Evolutionary conservation across 1,140 invertebrate species (phyloP), one percentile per base, ranked within the genome.

Genomic region (Mamestra configurata): DNA sequence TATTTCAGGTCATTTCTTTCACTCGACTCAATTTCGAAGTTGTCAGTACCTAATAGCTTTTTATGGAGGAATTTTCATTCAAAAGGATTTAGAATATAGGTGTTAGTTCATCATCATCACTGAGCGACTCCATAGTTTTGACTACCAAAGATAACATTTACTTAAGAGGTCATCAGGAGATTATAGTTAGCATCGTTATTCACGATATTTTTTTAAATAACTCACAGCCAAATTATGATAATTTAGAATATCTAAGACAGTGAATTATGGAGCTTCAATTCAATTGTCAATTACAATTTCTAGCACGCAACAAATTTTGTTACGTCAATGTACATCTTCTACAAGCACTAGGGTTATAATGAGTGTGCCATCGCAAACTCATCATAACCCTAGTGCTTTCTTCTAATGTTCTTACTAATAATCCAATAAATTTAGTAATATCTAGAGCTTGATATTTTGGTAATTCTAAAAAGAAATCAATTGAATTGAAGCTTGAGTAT

Each of bases 171-270:
- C 64, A 68, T 24, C 64, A 10, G 37, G 61, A 40, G 27, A 43
- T 68, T 22, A 18, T 3, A 22, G 22, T 13, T 46, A 4, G 20
- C 13, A 46, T 68, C 18, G 18, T 22, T 43, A 15, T 43, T 6
- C 8, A 68, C 64, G 59, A 59, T 6, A 11, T 59, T 31, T 55
- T 55, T 11, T 35, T 31, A 35, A 43, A 68, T 68, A 22, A 68
- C 20, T 68, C 64, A 68, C 64, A 68, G 64, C 64, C 64, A 46
- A 68, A 68, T 68, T 43, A 8, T 43, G 37, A 35, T 68, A 10
- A 46, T 22, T 68, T 13, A 68, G 64, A 43, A 24, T 66, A 61
- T n/a, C n/a, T n/a, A n/a, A n/a, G n/a, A n/a, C n/a, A n/a, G n/a
- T n/a, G n/a, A 35, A 15, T 64, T 64, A 31, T 8, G 15, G 27